phyloP scores from a whole-genome alignment of 2,113 vertebrate genomes.

The Fregetta grallaria region DNA sequence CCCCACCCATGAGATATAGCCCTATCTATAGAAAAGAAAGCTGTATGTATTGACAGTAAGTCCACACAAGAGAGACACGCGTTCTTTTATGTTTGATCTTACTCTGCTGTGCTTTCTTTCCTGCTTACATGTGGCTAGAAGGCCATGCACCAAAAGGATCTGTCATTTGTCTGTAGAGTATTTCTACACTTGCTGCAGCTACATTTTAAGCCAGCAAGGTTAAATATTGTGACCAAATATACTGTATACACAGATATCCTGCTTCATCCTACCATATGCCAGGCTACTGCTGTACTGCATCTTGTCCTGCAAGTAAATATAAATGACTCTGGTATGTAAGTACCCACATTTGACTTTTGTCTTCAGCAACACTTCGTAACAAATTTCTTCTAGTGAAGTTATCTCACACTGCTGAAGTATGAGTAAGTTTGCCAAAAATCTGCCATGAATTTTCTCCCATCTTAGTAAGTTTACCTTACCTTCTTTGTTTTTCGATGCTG shows the following conservation, averaged over 20 bases:
- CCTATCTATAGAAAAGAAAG: background rate
- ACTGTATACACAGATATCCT: background rate
- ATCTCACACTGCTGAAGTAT: background rate
- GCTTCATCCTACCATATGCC: background rate
- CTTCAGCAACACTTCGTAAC: background rate
- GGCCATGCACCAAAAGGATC: background rate
- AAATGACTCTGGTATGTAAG: background rate
- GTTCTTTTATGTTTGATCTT: background rate
- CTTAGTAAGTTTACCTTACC: slow-evolving; percentile 68
- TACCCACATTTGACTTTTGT: background rate
- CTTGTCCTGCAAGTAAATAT: background rate
- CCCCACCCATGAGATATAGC: background rate
- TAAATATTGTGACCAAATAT: background rate
- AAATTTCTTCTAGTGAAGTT: background rate
- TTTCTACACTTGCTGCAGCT: background rate
- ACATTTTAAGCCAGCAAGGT: background rate
- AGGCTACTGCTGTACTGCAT: background rate
- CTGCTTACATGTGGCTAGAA: background rate
- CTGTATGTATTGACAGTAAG: background rate
- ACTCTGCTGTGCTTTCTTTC: background rate
- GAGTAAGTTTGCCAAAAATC: background rate
- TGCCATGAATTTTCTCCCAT: background rate
- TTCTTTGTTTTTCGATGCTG: slow-evolving; percentile 97
- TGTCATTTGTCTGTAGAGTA: background rate
- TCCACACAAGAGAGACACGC: background rate